These are phyloP conservation scores for Lochmaea crataegi DNA, from an alignment of 2,888 invertebrate genomes.

Conservation along the genomic window DNA sequence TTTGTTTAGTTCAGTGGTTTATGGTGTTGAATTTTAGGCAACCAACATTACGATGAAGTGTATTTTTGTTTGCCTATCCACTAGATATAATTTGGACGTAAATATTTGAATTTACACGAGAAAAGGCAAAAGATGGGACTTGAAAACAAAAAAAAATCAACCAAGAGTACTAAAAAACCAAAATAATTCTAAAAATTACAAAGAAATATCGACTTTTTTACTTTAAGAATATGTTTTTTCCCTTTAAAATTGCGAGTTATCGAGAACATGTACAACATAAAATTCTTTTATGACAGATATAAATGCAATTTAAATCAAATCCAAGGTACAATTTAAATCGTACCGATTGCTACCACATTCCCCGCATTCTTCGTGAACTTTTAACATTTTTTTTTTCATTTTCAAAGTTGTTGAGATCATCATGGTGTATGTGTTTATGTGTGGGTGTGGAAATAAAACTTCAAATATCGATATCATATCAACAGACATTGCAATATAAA, in stretches of 20 bases:
- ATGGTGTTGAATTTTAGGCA: background rate
- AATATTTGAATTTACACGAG: background rate
- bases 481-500: background rate
- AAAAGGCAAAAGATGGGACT: no score
- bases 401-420: slow-evolving; percentile 1
- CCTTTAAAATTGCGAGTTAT: no score
- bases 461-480: background rate
- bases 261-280: background rate
- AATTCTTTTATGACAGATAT: background rate
- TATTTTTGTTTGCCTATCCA: background rate
- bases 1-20: no score
- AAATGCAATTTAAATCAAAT: background rate
- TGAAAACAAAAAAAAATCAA: no score
- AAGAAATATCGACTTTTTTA: no score
- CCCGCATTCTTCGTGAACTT: background rate
- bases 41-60: background rate
- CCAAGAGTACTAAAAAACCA: no score
- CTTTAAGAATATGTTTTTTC: no score
- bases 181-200: no score
- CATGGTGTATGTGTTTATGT: background rate
- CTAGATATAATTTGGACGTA: background rate
- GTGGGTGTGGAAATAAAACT: background rate
- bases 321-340: background rate
- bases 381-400: background rate
- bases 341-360: background rate